Percentiles rank a stretch among this genome's conserved stretches.
Evolutionary conservation across 2,797 vertebrate species (phyloP).

Genomic region (Poeciliopsis gracilis): DNA sequence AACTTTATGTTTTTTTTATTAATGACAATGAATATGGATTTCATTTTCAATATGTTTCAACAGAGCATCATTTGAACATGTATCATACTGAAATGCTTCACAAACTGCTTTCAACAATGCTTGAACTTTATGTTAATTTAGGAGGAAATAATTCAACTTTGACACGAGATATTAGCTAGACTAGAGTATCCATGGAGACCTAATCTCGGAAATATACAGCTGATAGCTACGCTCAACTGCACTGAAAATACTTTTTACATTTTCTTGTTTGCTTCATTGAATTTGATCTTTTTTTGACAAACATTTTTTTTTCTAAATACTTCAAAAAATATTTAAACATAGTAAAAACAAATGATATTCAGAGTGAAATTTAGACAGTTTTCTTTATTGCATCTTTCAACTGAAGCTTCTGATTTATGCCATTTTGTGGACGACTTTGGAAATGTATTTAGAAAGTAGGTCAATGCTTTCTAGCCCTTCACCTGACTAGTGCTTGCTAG

Average conservation of each 20-base stretch:
- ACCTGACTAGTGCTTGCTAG: not conserved
- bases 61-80: not conserved
- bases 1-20: not conserved
- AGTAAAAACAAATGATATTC: not conserved
- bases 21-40: not conserved
- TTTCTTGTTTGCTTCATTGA: too few relatives aligned
- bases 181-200: not conserved
- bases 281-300: not conserved
- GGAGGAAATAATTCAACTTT: not conserved
- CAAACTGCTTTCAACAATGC: not conserved
- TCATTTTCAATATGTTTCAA: not conserved
- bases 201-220: not conserved
- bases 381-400: slow-evolving; percentile 3
- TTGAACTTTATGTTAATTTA: not conserved
- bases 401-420: slow-evolving; percentile 29
- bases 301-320: not conserved
- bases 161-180: not conserved
- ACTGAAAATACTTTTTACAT: not conserved
- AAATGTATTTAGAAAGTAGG: slow-evolving; percentile 27
- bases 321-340: not conserved
- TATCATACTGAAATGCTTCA: not conserved
- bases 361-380: not conserved
- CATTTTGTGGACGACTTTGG: slow-evolving; percentile 11
- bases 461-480: not conserved
- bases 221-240: not conserved